A percentile compares a stretch with the other conserved stretches of the same genome.
Evolutionary conservation across 2,113 vertebrate species (phyloP).

Genomic region (Cephalopterus ornatus): DNA sequence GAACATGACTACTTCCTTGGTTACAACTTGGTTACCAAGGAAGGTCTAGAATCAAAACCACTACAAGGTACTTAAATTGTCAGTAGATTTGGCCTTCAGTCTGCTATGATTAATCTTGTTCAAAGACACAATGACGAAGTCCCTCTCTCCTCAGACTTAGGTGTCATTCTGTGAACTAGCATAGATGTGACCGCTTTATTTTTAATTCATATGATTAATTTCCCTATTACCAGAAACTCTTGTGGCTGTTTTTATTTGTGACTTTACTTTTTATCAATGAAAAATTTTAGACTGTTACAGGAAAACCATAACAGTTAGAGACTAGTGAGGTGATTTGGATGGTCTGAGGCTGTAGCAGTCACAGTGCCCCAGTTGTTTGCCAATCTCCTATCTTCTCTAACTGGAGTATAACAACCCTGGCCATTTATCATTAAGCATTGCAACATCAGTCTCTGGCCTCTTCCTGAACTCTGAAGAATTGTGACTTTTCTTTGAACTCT

Average conservation of each 20-base stretch:
- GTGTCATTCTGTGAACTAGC: not conserved
- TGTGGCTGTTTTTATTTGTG: not conserved
- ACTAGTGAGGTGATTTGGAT: not conserved
- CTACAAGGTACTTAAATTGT: not conserved
- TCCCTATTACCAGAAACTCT: not conserved
- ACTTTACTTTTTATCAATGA: not conserved
- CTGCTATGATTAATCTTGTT: not conserved
- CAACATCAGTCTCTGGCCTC: constrained; percentile 65
- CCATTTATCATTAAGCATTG: constrained; percentile 4
- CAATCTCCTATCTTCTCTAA: constrained; percentile 38
- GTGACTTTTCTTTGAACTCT: constrained; percentile 79
- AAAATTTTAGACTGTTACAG: not conserved
- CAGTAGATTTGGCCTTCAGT: not conserved
- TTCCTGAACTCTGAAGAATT: constrained; percentile 74
- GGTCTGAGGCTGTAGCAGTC: not conserved
- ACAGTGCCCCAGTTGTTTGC: not conserved
- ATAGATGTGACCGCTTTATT: not conserved
- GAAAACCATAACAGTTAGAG: not conserved
- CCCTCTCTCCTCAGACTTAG: not conserved
- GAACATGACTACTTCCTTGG: too few relatives aligned
- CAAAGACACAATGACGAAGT: not conserved
- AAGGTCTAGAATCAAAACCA: too few relatives aligned
- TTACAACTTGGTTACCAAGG: too few relatives aligned
- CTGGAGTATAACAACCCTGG: constrained; percentile 48
- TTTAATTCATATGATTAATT: not conserved